phyloP scores from a whole-genome alignment of 2,113 vertebrate species.

The Noctilio leporinus region DNA sequence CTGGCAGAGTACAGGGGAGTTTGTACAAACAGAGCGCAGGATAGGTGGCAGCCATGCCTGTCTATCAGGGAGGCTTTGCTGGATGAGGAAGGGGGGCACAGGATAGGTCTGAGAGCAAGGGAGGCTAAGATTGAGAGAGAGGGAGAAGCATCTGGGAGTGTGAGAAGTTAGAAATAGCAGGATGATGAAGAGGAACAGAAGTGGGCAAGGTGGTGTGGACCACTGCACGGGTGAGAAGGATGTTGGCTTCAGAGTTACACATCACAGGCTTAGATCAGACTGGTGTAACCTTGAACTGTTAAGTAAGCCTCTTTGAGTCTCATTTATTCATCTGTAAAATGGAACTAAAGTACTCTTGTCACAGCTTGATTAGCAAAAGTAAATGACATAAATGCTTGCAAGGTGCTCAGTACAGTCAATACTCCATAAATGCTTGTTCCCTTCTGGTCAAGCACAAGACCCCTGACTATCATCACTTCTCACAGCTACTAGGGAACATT shows the following conservation, averaged over 20 bases:
- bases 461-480: not conserved
- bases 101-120: not conserved
- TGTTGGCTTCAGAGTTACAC: not conserved
- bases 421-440: not conserved
- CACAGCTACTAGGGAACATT: not conserved
- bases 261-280: not conserved
- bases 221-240: rapidly evolving
- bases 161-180: not conserved
- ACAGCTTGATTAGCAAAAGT: not conserved
- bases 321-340: not conserved
- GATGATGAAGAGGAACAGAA: not conserved
- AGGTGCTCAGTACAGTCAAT: not conserved
- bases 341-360: not conserved
- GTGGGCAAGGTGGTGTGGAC: too few relatives aligned
- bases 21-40: not conserved
- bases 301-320: not conserved
- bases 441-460: not conserved
- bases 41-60: too few relatives aligned
- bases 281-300: not conserved
- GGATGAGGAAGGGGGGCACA: rapidly evolving
- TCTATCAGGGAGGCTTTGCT: not conserved
- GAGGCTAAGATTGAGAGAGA: not conserved
- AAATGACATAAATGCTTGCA: not conserved
- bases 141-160: not conserved
- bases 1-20: rapidly evolving